phyloP scores from a whole-genome alignment of 2,113 vertebrate genomes.

The Nothocercus julius region DNA sequence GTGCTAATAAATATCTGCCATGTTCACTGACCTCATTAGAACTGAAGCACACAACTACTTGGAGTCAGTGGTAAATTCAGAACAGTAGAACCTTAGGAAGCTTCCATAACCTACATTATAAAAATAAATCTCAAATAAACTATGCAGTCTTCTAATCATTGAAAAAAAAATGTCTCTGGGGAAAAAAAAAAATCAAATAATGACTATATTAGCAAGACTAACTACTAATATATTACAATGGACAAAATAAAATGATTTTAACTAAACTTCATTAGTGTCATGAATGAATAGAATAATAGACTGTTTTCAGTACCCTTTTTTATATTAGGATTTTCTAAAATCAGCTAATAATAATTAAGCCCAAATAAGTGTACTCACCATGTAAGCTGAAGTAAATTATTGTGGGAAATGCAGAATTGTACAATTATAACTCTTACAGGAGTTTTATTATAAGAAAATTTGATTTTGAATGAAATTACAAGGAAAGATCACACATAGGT shows the following conservation, averaged over 20 bases:
- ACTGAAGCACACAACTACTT: slow-evolving; percentile 36
- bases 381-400: background rate
- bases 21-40: slow-evolving; percentile 59
- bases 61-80: slow-evolving; percentile 13
- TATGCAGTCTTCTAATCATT: background rate
- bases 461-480: background rate
- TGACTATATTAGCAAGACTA: background rate
- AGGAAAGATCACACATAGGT: background rate
- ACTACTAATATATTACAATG: background rate
- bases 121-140: background rate
- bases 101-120: slow-evolving; percentile 51
- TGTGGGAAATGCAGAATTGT: background rate
- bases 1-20: slow-evolving; percentile 54
- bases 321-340: background rate
- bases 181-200: background rate
- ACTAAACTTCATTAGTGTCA: background rate
- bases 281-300: background rate
- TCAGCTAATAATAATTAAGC: background rate
- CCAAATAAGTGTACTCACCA: background rate
- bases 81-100: slow-evolving; percentile 2
- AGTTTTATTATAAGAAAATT: background rate
- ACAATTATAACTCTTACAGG: background rate
- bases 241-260: background rate
- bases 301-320: background rate
- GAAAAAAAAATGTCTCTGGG: background rate